Evolutionary conservation across 2,113 vertebrate genomes (phyloP), one percentile per base, ranked within the genome.

Genomic region (Syngnathus floridae): DNA sequence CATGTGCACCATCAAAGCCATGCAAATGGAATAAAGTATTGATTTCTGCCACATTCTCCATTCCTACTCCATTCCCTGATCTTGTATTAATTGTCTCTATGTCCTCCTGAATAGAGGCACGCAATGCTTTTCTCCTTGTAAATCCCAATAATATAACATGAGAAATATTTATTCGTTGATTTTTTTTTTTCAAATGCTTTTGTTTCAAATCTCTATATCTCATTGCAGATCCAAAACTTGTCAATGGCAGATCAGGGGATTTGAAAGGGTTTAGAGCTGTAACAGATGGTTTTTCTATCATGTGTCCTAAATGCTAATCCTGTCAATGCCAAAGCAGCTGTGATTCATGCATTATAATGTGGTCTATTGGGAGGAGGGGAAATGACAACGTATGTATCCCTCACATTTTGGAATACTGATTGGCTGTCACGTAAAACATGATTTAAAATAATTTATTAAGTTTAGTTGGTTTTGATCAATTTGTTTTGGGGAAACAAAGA

Each of bases 1-100:
- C 76, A 76, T 65, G 66, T 73, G 73, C 73, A 57, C 31, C 79
- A 88, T 88, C 87, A 86, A 87, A 88, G 82, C 62, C 37, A 80
- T 81, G 78, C 79, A 82, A 88, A 88, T 88, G 70, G 64, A 54
- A 62, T 17, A 68, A 48, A 12, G 45, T 85, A 84, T 88, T 81
- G 84, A 87, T 89, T 88, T 86, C 58, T 69, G 19, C 74, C 81
- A 65, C 70, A 72, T 69, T 72, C 40, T 22, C 38, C 62, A 31
- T 31, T 31, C 26, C 26, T 60, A 76, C 79, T 66, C 26, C 35
- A 73, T 69, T 21, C 17, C 21, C 59, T 43, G 4, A 64, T 35
- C 36, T n/a, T 66, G 26, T 73, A 71, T 72, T 77, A 40, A 68
- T 75, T 57, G 66, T 36, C 45, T 60, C 12, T 12, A 5, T 64